A percentile compares a stretch with the other conserved stretches of the same genome.
phyloP scores from a whole-genome alignment of 2,888 invertebrate genomes.

The Orthosia incerta region DNA sequence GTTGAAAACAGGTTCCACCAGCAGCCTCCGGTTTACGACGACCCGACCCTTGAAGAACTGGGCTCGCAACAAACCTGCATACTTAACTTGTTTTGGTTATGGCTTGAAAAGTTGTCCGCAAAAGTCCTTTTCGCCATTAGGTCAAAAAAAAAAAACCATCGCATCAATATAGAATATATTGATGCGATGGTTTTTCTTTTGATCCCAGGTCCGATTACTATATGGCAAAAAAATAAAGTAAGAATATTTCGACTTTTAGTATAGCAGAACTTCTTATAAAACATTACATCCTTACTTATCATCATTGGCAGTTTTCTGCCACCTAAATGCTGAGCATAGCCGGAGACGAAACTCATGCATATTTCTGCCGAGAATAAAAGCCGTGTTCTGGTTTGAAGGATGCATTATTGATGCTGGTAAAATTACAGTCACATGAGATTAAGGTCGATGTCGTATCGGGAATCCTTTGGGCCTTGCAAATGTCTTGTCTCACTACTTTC shows the following conservation, averaged over 20 bases:
- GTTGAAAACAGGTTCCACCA: conserved; percentile 44
- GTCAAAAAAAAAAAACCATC: conserved; percentile 16
- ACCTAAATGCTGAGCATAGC: too few species aligned
- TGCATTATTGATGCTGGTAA: neutral
- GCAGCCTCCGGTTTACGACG: conserved; percentile 33
- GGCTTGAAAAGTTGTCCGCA: conserved; percentile 24
- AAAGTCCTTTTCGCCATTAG: conserved; percentile 2
- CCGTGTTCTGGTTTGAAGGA: neutral
- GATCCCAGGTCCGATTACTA: neutral
- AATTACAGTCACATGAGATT: neutral
- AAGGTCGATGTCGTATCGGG: neutral
- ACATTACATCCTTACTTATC: neutral
- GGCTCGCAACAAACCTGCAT: conserved; percentile 36
- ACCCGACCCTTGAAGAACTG: conserved; percentile 41
- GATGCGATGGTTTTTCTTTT: too few species aligned
- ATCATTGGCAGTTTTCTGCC: too few species aligned
- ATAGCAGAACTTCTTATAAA: neutral
- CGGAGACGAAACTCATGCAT: too few species aligned
- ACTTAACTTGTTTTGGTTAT: conserved; percentile 40
- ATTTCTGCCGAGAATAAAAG: too few species aligned
- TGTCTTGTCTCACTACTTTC: neutral
- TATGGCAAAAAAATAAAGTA: neutral
- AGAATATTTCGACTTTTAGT: neutral
- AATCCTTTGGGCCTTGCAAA: neutral
- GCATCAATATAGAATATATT: neutral